Evolutionary conservation across 2,888 invertebrate genomes (phyloP), one percentile per base, ranked within the genome.

Genomic region (Brenthis hecate): DNA sequence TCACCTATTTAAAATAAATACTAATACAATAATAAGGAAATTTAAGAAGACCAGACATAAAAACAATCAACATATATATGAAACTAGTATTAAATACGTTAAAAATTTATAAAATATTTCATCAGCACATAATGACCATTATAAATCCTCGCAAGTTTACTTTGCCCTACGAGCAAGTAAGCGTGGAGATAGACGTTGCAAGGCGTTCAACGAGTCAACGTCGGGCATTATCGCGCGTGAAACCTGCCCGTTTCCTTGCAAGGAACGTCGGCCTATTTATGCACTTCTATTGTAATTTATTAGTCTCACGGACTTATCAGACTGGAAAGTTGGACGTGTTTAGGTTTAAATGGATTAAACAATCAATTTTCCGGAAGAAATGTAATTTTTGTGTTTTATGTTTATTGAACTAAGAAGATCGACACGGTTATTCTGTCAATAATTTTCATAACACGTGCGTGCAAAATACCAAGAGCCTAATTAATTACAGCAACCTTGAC

Each of bases 211-310:
- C 66, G 48, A 61, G 53, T 67, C 71, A 53, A 68, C 65, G 58
- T 65, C 65, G 65, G 53, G 56, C 43, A 68, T 63, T 61, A 65
- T 65, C 71, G 71, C 71, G 62, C 62, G 65, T 56, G 62, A 70
- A 66, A 47, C 70, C 68, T 71, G 60, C 66, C 63, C 70, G 66
- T 63, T 66, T 60, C 57, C 62, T 53, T 54, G 57, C 66, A 51
- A 57, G 66, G 70, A 67, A 64, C 67, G 70, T 56, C 64, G 70
- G 53, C 67, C 70, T 70, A 65, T 68, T 68, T 71, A 64, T 68
- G 57, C 48, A 50, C 56, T 51, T 67, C 58, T 50, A 55, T 48
- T 23, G 64, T 65, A 60, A 68, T 68, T 68, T 68, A 68, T 68
- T 60, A 54, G 57, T 23, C 58, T 28, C 57, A 43, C 66, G 13